Evolutionary conservation across 30 jellyfish, hydroid and myxozoan genomes (phyloP).

Genomic region (Turritopsis dohrnii): DNA sequence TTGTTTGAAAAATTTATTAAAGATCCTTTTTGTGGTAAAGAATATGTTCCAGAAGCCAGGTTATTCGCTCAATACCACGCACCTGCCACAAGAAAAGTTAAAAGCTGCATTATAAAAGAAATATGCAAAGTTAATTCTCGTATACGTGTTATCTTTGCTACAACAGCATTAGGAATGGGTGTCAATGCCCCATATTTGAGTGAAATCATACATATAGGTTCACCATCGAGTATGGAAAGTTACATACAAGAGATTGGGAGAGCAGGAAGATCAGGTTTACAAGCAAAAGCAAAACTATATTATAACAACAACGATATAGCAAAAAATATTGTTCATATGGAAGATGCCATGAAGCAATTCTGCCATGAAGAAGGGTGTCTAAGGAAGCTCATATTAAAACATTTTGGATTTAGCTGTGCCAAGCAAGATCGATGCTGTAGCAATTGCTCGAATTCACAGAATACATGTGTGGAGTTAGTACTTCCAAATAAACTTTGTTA

Average conservation of each 20-base stretch:
- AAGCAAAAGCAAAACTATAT: no score
- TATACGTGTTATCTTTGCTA: conserved; percentile 19
- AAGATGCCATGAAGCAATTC: neutral
- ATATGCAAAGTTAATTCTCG: neutral
- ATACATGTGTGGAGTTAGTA: neutral
- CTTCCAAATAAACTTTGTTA: neutral
- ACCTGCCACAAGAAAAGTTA: neutral
- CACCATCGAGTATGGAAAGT: conserved; percentile 24
- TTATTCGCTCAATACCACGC: conserved; percentile 28
- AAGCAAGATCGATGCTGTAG: neutral
- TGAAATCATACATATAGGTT: conserved; percentile 18
- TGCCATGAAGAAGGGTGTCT: neutral
- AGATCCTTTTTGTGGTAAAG: neutral
- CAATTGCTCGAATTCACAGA: neutral
- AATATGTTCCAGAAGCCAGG: neutral
- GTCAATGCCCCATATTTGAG: conserved; percentile 27
- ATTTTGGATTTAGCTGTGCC: neutral
- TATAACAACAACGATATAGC: no score
- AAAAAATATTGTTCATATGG: no score
- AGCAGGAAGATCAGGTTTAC: no score
- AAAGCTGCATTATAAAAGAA: conserved; percentile 1
- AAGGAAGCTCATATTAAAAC: neutral
- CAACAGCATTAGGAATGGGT: conserved; percentile 44
- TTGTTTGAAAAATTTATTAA: conserved; percentile 10
- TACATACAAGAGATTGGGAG: conserved; percentile 27